Evolutionary conservation across 2,797 vertebrate species (phyloP), one percentile per base, ranked within the genome.

Genomic region (Chaunax sp.): DNA sequence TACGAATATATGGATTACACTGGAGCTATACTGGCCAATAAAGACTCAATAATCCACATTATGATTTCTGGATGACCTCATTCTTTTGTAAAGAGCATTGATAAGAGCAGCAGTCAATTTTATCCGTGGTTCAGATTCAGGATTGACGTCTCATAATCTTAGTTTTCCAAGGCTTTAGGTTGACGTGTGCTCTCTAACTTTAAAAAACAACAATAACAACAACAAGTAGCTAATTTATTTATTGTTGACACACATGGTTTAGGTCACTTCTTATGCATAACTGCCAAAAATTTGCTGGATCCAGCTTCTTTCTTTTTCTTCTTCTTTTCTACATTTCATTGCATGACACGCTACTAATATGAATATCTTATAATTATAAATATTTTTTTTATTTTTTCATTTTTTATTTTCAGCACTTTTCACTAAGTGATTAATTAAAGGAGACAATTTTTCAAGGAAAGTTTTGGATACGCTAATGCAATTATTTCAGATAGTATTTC

Each of bases 1-100:
- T 67, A 55, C 67, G 84, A 79, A 77, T 72, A 87, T 83, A 88
- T 84, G 84, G 85, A 90, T 89, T 89, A 88, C 75, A 76, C 60
- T 58, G 50, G 30, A 25, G 78, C 81, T 85, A 83, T 88, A 87
- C 83, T 81, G 81, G 88, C 87, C 69, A 82, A 85, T 87, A 80
- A 87, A 87, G 77, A 73, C 79, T 75, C 72, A 71, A 84, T 87
- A 89, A 87, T 89, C 84, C 82, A 78, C 72, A 68, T 76, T 81
- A 75, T 62, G 80, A 50, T 86, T 84, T 66, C 69, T 63, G 80
- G 57, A 35, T 86, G 90, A 82, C 85, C 85, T 87, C 25, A 64
- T 81, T 86, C 33, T 83, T 71, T 64, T 38, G 55, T 64, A 74
- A 82, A 82, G 72, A 73, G 76, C 74, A 76, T 60, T 45, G 78